These are phyloP conservation scores for Pseudomugil gertrudae DNA, from an alignment of 2,797 vertebrate genomes.

Conservation along the genomic window DNA sequence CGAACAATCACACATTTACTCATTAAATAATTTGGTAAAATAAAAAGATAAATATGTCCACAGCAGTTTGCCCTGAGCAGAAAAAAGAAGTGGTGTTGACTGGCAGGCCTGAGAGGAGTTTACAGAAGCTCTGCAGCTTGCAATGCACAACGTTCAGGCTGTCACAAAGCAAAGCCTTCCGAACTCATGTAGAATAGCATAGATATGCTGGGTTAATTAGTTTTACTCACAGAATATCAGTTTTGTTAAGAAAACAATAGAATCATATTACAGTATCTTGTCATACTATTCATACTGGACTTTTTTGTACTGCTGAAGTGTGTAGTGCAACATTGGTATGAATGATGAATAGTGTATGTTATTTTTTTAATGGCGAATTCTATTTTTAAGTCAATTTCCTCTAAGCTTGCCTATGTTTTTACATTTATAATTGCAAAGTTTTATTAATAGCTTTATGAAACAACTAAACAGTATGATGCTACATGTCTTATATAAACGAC, in stretches of 20 bases:
- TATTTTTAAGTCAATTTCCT: background rate
- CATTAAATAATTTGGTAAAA: constrained; percentile 10
- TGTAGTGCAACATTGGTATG: background rate
- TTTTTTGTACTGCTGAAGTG: background rate
- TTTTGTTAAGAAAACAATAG: background rate
- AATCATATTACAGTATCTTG: background rate
- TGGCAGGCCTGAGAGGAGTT: constrained; percentile 35
- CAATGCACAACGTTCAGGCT: constrained; percentile 23
- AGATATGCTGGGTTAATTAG: background rate
- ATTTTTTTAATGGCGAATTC: background rate
- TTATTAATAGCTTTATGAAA: too few species aligned
- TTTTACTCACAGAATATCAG: background rate
- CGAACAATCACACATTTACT: constrained; percentile 37
- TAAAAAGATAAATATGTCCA: too few species aligned
- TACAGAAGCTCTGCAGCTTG: constrained; percentile 11
- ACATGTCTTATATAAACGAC: too few species aligned
- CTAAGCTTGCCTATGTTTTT: too few species aligned
- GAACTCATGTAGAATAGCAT: constrained; percentile 3
- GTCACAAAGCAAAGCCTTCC: constrained; percentile 15
- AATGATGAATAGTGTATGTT: background rate
- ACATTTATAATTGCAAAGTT: too few species aligned
- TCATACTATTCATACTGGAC: background rate
- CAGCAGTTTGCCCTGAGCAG: too few species aligned
- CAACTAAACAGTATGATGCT: too few species aligned
- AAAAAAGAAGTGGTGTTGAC: too few species aligned